phyloP scores from a whole-genome alignment of 1,140 invertebrate genomes.

The Tetragnatha versicolor region DNA sequence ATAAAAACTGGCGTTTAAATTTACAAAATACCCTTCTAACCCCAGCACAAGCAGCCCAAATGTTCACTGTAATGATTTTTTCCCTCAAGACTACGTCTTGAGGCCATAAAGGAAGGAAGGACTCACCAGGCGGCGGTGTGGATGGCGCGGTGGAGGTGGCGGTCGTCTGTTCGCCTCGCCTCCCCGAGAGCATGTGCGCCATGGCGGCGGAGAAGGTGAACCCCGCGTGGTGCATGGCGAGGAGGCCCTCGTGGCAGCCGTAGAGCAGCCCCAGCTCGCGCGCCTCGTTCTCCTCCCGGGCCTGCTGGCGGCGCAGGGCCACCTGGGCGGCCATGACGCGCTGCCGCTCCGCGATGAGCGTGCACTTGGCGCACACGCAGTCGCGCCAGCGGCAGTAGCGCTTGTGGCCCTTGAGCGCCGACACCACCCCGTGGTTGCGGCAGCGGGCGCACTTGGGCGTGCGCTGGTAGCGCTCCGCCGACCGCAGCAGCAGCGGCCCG shows the following conservation, averaged over 20 bases:
- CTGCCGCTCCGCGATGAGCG: conserved; percentile 96
- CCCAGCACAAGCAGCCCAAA: no score
- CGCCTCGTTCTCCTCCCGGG: conserved; percentile 95
- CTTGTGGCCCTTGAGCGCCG: conserved; percentile 95
- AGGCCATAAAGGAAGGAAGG: not conserved
- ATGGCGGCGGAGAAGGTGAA: conserved; percentile 61
- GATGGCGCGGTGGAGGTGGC: conserved; percentile 38
- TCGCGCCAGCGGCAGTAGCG: conserved; percentile 96
- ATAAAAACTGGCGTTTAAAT: no score
- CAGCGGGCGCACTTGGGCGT: conserved; percentile 99
- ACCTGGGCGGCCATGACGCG: conserved; percentile 98
- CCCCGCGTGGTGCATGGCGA: conserved; percentile 60
- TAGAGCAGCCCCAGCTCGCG: conserved; percentile 89
- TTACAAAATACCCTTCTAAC: no score
- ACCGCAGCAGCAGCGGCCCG: conserved; percentile 70
- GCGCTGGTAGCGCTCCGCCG: conserved; percentile 89
- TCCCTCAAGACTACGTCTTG: no score
- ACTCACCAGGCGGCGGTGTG: conserved; percentile 38
- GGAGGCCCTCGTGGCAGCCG: conserved; percentile 66
- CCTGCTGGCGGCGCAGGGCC: conserved; percentile 76
- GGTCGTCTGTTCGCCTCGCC: not conserved
- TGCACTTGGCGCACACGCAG: conserved; percentile 97
- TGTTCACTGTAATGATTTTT: no score
- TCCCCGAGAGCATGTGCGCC: conserved; percentile 56
- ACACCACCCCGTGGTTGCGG: conserved; percentile 97